Base-by-base conservation (phyloP, 2,113 vertebrate species). In the Cnemophilus loriae region DNA sequence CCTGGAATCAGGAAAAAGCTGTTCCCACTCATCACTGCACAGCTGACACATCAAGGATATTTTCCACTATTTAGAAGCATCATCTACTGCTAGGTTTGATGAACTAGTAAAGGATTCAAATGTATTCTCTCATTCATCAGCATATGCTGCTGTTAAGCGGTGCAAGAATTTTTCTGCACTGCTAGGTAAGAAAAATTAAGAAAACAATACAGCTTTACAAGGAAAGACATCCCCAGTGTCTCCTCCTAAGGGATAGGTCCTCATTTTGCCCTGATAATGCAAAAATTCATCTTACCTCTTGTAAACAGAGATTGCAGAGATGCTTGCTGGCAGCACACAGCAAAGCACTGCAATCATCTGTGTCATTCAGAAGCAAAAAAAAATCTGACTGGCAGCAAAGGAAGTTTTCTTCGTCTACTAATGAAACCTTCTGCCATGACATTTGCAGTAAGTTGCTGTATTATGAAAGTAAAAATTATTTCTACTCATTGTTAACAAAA, bases 391-490 rank as follows among this genome's bases (percentile, higher is more conserved):
- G 61, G 7, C 24, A 91, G 70, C 42, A 63, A 59, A 91, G 57
- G 77, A 93, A 69, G 9, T 57, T 61, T 78, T 37, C 67, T 87
- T 85, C 83, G 24, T 63, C 89, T 95, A 22, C 27, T 41, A 56
- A 22, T 4, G 21, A 93, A 93, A 67, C 2, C 16, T 37, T 79
- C 42, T 92, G 55, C 55, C 60, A 74, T 1, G 27, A 82, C 23
- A 52, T 68, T 93, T 91, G 75, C 24, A 67, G 19, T 47, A 88
- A n/a, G 23, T 42, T 83, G 42, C 9, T 67, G 55, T 32, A 55
- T 70, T 94, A 59, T 67, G 52, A 77, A 96, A 84, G 71, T 16
- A 76, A 93, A 85, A 91, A 76, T 35, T 76, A 76, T 94, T 93
- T 78, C 50, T 86, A 63, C 47, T 67, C 56, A 39, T 64, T 57